Base-by-base conservation (phyloP, 2,797 vertebrate genomes). In the Avahi laniger region DNA sequence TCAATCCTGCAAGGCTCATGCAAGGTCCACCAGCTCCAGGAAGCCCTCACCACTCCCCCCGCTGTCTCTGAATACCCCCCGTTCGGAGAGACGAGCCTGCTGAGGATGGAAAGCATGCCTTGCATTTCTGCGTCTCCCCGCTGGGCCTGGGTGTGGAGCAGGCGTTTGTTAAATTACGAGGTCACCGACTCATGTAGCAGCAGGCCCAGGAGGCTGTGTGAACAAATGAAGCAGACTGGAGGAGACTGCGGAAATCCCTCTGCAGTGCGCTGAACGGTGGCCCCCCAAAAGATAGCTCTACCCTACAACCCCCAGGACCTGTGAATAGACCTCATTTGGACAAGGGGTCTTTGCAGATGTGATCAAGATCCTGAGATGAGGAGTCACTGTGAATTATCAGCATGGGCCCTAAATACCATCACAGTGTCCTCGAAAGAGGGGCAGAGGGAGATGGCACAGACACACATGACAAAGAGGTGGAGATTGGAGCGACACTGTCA, bases 401-500 rank as follows among this genome's bases (percentile, higher is more conserved):
- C 6, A 7, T 35, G 33, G 12, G 20, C 38, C 50, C n/a, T n/a
- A 12, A 46, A 38, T 6, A 67, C 52, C 46, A 70, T 33, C 65
- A n/a, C 7, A 17, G 28, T 18, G 41, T 52, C 70, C 80, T 80
- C 15, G 33, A 1, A 72, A 61, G 38, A 70, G 41, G 81, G 57
- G 72, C 10, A 5, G 54, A 48, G 38, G 13, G 48, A 35, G 28
- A 15, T 8, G 35, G 69, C 18, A 35, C 2, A 7, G 52, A 72
- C 30, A 7, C 14, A 28, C 10, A 50, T 5, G 52, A 43, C 28
- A 35, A 17, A 14, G 28, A 59, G 10, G 52, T 30, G 61, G 57
- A 54, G 18, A 28, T 0, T 1, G 2, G 5, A 33, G 2, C 18
- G 46, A 38, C 5, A 28, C 5, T 5, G n/a, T 18, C 43, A 17